These are phyloP conservation scores for Pardalotus punctatus DNA, from an alignment of 2,113 vertebrate species.

Conservation along the genomic window DNA sequence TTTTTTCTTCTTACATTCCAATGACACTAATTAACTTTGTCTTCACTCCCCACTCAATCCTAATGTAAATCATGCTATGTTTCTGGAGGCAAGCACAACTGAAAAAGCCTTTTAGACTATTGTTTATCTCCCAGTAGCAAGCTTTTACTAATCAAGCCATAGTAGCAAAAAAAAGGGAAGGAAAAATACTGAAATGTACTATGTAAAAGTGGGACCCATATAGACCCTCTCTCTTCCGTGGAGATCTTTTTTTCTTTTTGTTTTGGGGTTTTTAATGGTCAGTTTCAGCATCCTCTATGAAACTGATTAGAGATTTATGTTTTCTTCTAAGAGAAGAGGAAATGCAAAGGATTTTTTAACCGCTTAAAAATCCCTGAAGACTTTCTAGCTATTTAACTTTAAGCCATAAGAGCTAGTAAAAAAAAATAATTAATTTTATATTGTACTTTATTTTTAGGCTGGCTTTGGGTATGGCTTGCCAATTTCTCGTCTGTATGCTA, in stretches of 20 bases:
- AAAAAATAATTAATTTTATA: neutral
- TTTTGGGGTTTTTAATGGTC: neutral
- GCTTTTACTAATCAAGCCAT: neutral
- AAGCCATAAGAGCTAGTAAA: neutral
- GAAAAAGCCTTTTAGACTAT: neutral
- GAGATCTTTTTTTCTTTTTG: neutral
- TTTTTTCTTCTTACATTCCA: neutral
- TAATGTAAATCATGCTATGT: neutral
- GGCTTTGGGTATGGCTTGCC: constrained; percentile 97
- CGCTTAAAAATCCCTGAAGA: neutral
- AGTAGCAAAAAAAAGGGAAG: neutral
- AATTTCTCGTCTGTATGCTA: constrained; percentile 96
- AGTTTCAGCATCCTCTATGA: neutral
- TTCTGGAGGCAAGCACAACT: neutral
- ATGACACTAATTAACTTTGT: neutral
- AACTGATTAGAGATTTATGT: neutral
- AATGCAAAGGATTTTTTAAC: neutral
- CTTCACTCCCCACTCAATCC: neutral
- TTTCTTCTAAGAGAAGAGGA: neutral
- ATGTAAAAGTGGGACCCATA: neutral
- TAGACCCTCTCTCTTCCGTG: neutral
- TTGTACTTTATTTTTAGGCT: constrained; percentile 77
- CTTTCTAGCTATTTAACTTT: neutral
- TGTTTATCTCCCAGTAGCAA: neutral
- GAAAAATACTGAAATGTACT: neutral